Conservation (phyloP, 2,797 vertebrate genomes). For the Setipinna tenuifilis region DNA sequence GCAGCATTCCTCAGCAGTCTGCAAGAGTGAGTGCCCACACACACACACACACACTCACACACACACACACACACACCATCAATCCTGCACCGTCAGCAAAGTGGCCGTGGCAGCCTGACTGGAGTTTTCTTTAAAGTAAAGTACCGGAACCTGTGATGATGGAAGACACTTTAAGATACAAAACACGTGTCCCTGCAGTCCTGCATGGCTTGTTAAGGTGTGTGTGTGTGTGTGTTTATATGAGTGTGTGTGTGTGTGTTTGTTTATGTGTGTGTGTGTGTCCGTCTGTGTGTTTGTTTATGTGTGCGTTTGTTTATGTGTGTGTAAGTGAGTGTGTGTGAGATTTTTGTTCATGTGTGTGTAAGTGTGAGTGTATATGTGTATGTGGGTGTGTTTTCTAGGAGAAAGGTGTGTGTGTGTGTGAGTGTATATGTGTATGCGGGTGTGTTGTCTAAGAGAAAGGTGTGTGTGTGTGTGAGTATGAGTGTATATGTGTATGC, state of each 20-base stretch:
- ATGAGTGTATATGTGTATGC: no score
- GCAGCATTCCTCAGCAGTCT: not conserved
- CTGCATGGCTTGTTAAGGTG: not conserved
- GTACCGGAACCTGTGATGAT: not conserved
- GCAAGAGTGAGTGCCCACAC: not conserved
- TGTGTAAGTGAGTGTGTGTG: no score
- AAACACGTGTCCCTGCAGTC: not conserved
- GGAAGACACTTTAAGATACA: not conserved
- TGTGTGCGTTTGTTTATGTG: no score
- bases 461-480: no score
- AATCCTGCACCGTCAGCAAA: not conserved
- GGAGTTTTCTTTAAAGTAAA: not conserved
- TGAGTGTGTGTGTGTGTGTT: slow-evolving; percentile 10
- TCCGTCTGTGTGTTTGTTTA: not conserved
- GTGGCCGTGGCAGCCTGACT: not conserved
- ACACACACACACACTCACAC: not conserved
- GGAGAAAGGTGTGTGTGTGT: no score
- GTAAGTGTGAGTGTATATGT: no score
- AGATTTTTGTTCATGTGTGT: no score
- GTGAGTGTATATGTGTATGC: no score
- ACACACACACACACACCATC: not conserved
- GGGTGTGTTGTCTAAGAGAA: no score
- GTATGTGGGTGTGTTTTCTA: no score
- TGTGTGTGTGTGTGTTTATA: not conserved
- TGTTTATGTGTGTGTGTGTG: slow-evolving; percentile 2